phyloP scores from a whole-genome alignment of 1,140 invertebrate species.

The Cydia strobilella region DNA sequence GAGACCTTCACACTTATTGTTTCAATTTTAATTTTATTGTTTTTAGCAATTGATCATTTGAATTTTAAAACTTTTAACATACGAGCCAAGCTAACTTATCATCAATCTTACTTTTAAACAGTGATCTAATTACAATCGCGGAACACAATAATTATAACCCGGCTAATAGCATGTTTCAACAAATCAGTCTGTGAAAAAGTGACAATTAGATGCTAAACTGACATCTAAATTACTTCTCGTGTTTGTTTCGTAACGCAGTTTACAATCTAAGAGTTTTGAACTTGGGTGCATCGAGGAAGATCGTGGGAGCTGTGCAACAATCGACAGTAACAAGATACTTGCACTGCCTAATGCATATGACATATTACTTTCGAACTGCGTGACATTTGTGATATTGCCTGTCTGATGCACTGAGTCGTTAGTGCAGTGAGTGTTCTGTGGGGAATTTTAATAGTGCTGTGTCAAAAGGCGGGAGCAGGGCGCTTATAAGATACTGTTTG shows the following conservation, averaged over 20 bases:
- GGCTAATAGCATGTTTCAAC: background rate
- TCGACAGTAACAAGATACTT: slow-evolving; percentile 5
- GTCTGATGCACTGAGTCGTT: slow-evolving; percentile 14
- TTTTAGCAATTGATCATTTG: no score
- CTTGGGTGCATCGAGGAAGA: slow-evolving; percentile 25
- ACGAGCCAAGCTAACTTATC: background rate
- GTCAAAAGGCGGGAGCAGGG: background rate
- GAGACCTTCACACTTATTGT: no score
- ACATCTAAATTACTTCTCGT: slow-evolving; percentile 27
- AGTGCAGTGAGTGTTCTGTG: slow-evolving; percentile 26
- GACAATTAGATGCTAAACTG: slow-evolving; percentile 33
- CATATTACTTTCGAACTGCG: slow-evolving; percentile 40
- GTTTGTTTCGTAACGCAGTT: slow-evolving; percentile 23
- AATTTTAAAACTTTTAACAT: no score
- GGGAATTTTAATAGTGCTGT: slow-evolving; percentile 17
- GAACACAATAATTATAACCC: slow-evolving; percentile 8
- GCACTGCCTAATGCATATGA: slow-evolving; percentile 6
- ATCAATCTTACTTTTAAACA: background rate
- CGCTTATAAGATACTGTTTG: slow-evolving; percentile 3
- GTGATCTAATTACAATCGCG: background rate
- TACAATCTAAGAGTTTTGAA: slow-evolving; percentile 26
- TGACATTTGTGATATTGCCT: slow-evolving; percentile 36
- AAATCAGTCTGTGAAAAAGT: slow-evolving; percentile 39
- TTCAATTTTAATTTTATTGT: no score
- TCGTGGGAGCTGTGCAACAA: slow-evolving; percentile 21